Percentiles rank a stretch among this genome's conserved stretches.
phyloP scores from a whole-genome alignment of 2,888 invertebrate species.

The Aplocera efformata region DNA sequence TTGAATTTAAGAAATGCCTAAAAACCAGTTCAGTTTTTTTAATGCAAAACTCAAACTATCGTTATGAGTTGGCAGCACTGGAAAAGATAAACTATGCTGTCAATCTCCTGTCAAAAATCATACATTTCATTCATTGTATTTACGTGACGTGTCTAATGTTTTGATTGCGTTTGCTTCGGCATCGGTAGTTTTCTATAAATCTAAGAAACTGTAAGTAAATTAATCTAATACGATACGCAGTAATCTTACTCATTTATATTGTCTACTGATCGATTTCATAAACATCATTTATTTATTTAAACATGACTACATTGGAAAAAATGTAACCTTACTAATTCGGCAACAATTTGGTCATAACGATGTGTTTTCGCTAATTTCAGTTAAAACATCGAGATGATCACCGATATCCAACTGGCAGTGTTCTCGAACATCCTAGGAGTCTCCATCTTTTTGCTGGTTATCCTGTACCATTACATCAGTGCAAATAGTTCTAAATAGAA shows the following conservation, averaged over 20 bases:
- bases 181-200: not conserved
- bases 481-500: constrained; percentile 86
- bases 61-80: too few species aligned
- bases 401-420: constrained; percentile 96
- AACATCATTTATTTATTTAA: too few species aligned
- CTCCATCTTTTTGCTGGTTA: constrained; percentile 94
- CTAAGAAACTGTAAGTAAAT: too few species aligned
- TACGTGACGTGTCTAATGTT: constrained; percentile 14
- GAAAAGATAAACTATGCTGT: not conserved
- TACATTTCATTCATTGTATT: not conserved
- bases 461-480: constrained; percentile 97
- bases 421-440: constrained; percentile 98
- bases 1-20: too few species aligned
- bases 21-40: too few species aligned
- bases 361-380: constrained; percentile 27
- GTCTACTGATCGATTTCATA: too few species aligned
- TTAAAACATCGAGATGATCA: constrained; percentile 86
- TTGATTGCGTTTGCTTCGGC: not conserved
- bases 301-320: too few species aligned
- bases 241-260: too few species aligned
- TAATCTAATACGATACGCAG: too few species aligned
- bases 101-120: not conserved
- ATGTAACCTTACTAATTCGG: not conserved
- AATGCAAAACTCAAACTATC: too few species aligned
- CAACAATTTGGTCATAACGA: not conserved